Evolutionary conservation across 2,113 vertebrate genomes (phyloP), one percentile per base, ranked within the genome.

Genomic region (Hipposideros armiger): DNA sequence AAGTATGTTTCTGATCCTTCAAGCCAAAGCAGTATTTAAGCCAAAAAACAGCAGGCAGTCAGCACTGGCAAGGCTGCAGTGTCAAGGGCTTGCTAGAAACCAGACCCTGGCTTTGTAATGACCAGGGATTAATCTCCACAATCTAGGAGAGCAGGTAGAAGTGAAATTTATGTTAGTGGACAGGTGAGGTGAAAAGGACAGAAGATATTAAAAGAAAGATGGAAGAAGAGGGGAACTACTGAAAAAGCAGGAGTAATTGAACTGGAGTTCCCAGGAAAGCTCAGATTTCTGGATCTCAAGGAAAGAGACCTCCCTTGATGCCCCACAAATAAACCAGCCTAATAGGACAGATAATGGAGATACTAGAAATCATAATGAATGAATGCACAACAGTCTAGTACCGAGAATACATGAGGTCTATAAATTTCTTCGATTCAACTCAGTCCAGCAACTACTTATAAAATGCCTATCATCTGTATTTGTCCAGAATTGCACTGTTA

Each of bases 11-110:
- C 32, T 81, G 92, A 88, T 86, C 90, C 70, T 84, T 97, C 26
- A 88, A 77, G 95, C 47, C 69, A 85, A 98, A 81, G 86, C 96
- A 97, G 78, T 70, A 93, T 26, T 94, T 93, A 47, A 96, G 73
- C 26, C 60, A 96, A 80, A 96, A 98, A 81, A 28, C 13, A 97
- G 28, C 28, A 95, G 70, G 88, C 91, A 96, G 73, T 91, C 62
- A 91, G 93, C 88, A 74, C 72, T 86, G 72, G 90, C 94, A 76
- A 92, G 90, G 93, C 90, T 95, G 67, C 56, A 54, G 28, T 45
- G 56, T 77, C 88, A 64, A 40, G 91, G 64, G 77, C 36, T 96
- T 85, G 72, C 74, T 88, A 13, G 5, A 26, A 77, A 91, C 32
- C 22, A 82, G 62, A 73, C 11, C 56, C 45, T 80, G 56, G 77